These are phyloP conservation scores for Hemichromis elongatus DNA, from an alignment of 2,113 vertebrate species.

Conservation along the genomic window DNA sequence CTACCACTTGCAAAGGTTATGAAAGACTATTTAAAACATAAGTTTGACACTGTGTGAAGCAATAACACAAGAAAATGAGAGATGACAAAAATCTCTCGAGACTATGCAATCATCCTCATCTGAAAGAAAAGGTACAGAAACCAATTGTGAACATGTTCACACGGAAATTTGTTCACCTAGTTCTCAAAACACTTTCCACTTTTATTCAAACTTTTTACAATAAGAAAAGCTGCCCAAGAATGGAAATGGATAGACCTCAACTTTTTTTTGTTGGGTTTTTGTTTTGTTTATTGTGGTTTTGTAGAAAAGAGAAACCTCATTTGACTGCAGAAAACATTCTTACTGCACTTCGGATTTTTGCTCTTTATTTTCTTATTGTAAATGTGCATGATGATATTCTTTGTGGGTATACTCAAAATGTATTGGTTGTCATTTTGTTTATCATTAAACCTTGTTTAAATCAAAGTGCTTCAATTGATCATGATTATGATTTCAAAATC, in stretches of 20 bases:
- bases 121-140: conserved; percentile 79
- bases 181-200: background rate
- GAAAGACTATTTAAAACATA: conserved; percentile 99
- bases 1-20: conserved; percentile 97
- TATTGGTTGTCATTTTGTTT: background rate
- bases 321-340: background rate
- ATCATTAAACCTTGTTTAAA: background rate
- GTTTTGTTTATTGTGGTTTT: background rate
- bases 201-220: background rate
- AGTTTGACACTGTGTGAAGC: conserved; percentile 91
- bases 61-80: background rate
- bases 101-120: conserved; percentile 92
- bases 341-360: background rate
- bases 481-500: background rate
- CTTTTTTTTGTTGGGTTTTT: background rate
- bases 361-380: background rate
- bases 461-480: background rate
- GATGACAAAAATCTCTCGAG: conserved; percentile 4
- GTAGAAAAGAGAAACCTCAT: background rate
- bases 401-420: background rate
- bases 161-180: background rate
- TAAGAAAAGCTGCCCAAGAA: background rate
- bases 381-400: background rate
- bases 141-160: conserved; percentile 43
- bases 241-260: background rate